phyloP scores from a whole-genome alignment of 2,797 vertebrate genomes.

The Pangasius macronema region DNA sequence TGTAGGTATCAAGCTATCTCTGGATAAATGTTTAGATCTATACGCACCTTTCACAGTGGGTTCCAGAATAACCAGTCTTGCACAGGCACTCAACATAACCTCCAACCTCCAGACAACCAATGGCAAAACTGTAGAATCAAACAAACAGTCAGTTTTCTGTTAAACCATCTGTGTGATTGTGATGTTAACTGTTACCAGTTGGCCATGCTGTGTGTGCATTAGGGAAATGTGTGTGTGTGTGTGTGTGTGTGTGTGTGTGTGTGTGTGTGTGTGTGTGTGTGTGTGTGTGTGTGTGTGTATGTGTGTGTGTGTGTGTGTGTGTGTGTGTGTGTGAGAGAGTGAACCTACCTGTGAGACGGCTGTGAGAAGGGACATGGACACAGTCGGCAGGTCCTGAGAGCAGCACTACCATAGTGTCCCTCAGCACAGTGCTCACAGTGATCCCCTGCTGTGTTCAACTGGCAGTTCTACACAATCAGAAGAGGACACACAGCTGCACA shows the following conservation, averaged over 20 bases:
- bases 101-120: slow-evolving; percentile 59
- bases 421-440: slow-evolving; percentile 82
- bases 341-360: slow-evolving; percentile 78
- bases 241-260: slow-evolving; percentile 1
- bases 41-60: slow-evolving; percentile 67
- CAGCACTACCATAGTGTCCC: slow-evolving; percentile 79
- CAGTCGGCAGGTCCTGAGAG: slow-evolving; percentile 71
- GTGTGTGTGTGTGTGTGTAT: neutral
- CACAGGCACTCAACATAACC: slow-evolving; percentile 63
- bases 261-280: slow-evolving; percentile 66
- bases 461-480: slow-evolving; percentile 76
- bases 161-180: neutral
- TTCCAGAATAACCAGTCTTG: slow-evolving; percentile 63
- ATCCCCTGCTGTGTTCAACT: slow-evolving; percentile 77
- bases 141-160: neutral
- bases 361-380: slow-evolving; percentile 81
- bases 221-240: neutral
- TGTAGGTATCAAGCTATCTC: neutral
- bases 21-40: neutral
- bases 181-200: neutral
- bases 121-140: slow-evolving; percentile 60
- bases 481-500: slow-evolving; percentile 16
- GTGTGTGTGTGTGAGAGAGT: no score
- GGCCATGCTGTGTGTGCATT: neutral
- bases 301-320: neutral